Evolutionary conservation across 1,140 invertebrate species (phyloP), one percentile per base, ranked within the genome.

Genomic region (Leptinotarsa lineolata): DNA sequence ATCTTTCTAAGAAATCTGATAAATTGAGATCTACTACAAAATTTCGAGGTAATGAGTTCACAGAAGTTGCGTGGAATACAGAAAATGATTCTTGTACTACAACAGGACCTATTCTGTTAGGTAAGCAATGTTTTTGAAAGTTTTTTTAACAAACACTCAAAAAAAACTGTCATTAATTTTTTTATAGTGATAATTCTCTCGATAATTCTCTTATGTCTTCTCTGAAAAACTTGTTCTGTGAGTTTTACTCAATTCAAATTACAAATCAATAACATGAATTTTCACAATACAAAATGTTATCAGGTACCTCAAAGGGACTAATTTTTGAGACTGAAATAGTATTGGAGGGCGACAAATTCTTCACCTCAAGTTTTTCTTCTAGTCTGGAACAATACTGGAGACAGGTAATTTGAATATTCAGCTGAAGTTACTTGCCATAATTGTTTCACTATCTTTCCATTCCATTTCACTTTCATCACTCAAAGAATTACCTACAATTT

Each of bases 251-350:
- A 63, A 69, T 72, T 72, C 13, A 68, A 13, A 67, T n/a, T 65
- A 64, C 30, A 39, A 39, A 2, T 39, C 30, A 39, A 11, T 39
- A 11, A 2, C 73, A 59, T 11, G 30, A 39, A 39, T 39, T 11
- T 2, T 39, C 11, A 39, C 30, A 39, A 11, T 11, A 39, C 30
- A 39, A 11, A 39, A 39, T 63, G 65, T 68, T 48, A 30, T 67
- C 45, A 79, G 97, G 96, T 20, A 97, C 95, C 0, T 94, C 93
- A 16, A 94, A 93, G 83, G 97, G 96, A 21, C 84, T 95, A n/a
- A 93, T 98, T 77, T 91, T 97, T 85, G 96, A 98, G 84, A 94
- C 93, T 2, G 95, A 97, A 84, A 87, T 98, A 59, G 89, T 90
- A 39, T 86, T 90, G 22, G 92, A 93, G 48, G 93, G 92, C 79